Evolutionary conservation across 2,797 vertebrate species (phyloP), one percentile per base, ranked within the genome.

Genomic region (Xiphophorus birchmanni): DNA sequence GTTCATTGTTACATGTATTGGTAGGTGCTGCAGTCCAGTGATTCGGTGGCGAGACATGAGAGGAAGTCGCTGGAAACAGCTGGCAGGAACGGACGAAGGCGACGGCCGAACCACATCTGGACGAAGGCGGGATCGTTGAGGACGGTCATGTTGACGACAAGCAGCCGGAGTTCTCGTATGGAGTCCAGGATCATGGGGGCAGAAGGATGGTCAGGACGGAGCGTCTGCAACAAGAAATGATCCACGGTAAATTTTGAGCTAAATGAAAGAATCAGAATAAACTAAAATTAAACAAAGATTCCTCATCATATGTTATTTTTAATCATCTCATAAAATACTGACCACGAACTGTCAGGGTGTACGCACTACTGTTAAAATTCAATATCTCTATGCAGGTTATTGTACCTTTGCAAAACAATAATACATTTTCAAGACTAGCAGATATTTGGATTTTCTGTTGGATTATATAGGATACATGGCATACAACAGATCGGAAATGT

Each of bases 21-120:
- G 91, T 88, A 96, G 86, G 90, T 88, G 77, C 47, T 86, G 85
- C 95, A 96, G 17, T 78, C 92, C 1, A 95, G 84, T 17, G 78
- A 73, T 32, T 65, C 90, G 9, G 82, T 86, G 83, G 78, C 47
- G 2, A 96, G 79, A 85, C 93, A 95, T 74, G 92, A 93, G 69
- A 96, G 89, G 90, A 96, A 96, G 29, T 83, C 72, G 0, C 50
- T 12, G 5, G 95, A 94, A 44, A 80, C 88, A 7, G 82, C 85
- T 0, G 93, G 85, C 47, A 96, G 82, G 81, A 96, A 94, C 0
- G 92, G 95, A 4, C 58, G 83, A 35, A 96, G 93, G 42, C 89
- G 93, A 2, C 0, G 47, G 11, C 76, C 60, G 77, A 96, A 94
- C 95, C 95, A 96, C 80, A 10, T 82, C 52, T 91, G 69, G 63